Base-by-base conservation (phyloP, 2,888 invertebrate genomes). In the Neoaliturus tenellus region DNA sequence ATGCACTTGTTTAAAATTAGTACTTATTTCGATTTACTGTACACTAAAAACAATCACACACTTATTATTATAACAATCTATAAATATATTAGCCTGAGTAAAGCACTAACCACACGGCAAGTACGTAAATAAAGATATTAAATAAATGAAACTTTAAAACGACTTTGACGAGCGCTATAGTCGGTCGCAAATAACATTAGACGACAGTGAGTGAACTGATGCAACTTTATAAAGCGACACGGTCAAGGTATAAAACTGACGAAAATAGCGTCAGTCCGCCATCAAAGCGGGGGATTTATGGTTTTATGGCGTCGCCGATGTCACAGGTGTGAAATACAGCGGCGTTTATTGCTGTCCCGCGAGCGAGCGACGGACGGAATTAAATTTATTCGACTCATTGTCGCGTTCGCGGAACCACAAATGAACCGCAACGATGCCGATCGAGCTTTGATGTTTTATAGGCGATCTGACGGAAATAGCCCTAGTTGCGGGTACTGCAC, bases 261-360 rank as follows among this genome's bases (percentile, higher is more conserved):
- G 69, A 69, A 69, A 69, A 69, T 69, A 69, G 69, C 35, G 35
- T 23, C n/a, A n/a, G 35, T 17, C 10, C 20, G 5, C 35, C 80
- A 80, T 80, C 80, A 80, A 55, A 80, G 80, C 35, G 1, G 58
- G 58, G 39, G 80, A 80, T 80, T 58, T 80, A 80, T 80, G 12
- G 33, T 58, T 80, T 80, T 80, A 80, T 80, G 80, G 62, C 55
- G 33, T n/a, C 67, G 31, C 67, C n/a, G 31, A 31, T 62, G 62
- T 62, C 39, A 20, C 69, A 69, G 69, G 69, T 69, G 69, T 69
- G 39, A 69, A 69, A 86, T 85, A 85, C 84, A 73, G 48, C 75
- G 85, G 23, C 69, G 75, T 84, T 85, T 86, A 86, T 85, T 85
- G 86, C 58, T 44, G 84, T 86, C 85, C 86, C 78, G 73, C 73